Base-by-base conservation (phyloP, 2,113 vertebrate species). In the Arenaria interpres region DNA sequence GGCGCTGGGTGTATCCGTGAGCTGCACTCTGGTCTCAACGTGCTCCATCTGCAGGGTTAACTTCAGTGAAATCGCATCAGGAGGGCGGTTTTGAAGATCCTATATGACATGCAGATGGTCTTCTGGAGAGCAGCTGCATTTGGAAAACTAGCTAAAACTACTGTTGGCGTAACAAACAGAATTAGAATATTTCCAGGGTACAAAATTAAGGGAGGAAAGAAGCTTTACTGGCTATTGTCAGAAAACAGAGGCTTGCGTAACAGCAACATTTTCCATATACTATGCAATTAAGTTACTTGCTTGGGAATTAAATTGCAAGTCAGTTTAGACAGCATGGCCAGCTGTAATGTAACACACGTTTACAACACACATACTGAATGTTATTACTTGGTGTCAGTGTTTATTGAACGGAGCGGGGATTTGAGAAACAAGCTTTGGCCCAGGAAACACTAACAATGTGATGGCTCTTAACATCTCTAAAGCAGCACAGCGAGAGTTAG, bases 351-450 rank as follows among this genome's bases (percentile, higher is more conserved):
- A 89, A 50, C 92, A 88, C 81, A 32, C 3, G 3, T 95, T 95
- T 95, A 79, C 92, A 95, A 95, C 94, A 95, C 69, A 85, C 81
- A 45, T 45, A n/a, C n/a, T 73, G 69, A 82, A 54, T 82, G 87
- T 85, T 95, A 77, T 46, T 95, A 4, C 60, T 90, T 62, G 32
- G 87, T 95, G 94, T 92, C 91, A 83, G 86, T 89, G 87, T 94
- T 96, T 95, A 66, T 73, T 94, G 94, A 85, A 68, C 3, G 3
- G 53, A 85, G 71, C 13, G 16, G 81, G 78, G 93, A 75, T 91
- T 91, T 95, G 74, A 93, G 89, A 88, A 95, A 62, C 74, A 82
- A 87, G 43, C 77, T 62, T 63, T 96, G 91, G 77, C 45, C 1
- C 53, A 8, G 71, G 77, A 72, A 87, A 53, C 84, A 53, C 78